Percentiles rank a stretch among this genome's conserved stretches.
Conservation (phyloP, 2,113 vertebrate genomes). For the Triplophysa dalaica region DNA sequence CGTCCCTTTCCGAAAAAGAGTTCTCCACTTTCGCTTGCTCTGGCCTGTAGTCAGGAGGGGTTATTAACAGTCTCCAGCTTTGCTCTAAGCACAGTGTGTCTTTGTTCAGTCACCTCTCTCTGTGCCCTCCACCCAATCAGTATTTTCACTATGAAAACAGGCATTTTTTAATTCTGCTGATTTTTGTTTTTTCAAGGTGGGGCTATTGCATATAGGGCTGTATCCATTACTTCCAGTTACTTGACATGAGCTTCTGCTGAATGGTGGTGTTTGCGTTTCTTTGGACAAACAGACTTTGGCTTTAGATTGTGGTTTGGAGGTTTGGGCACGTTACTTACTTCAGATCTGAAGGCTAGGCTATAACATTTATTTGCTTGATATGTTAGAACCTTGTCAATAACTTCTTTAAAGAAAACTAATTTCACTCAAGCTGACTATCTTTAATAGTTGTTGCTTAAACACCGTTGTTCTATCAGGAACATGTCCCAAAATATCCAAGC, state of each 20-base stretch:
- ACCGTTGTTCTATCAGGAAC: background rate
- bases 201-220: background rate
- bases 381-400: too few relatives aligned
- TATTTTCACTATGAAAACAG: conserved; percentile 23
- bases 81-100: conserved; percentile 47
- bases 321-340: background rate
- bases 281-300: background rate
- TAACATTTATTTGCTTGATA: background rate
- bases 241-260: background rate
- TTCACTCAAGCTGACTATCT: too few relatives aligned
- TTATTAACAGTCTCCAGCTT: conserved; percentile 42
- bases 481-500: background rate
- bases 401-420: too few relatives aligned
- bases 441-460: background rate
- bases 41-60: conserved; percentile 34
- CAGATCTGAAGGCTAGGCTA: background rate
- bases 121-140: conserved; percentile 36
- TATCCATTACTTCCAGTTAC: background rate
- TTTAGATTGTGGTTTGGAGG: background rate
- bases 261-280: background rate
- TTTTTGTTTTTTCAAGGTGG: background rate
- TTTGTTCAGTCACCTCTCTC: conserved; percentile 48
- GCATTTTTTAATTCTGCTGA: conserved; percentile 12
- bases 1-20: background rate
- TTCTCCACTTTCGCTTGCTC: conserved; percentile 26